Percentiles rank a stretch among this genome's conserved stretches.
phyloP scores from a whole-genome alignment of 2,797 vertebrate genomes.

The Sebastes baramenuke region DNA sequence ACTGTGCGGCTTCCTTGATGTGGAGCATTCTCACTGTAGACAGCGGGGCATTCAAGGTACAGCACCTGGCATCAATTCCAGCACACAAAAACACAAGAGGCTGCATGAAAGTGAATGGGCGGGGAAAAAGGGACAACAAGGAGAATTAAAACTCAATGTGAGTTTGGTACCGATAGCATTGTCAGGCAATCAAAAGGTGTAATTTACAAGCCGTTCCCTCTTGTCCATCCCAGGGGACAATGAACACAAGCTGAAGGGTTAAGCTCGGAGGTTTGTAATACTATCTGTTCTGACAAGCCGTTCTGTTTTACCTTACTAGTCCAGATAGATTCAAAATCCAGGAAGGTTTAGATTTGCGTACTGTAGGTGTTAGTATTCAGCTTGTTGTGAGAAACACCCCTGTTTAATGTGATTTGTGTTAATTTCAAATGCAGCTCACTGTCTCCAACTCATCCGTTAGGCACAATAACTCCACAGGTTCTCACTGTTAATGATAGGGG shows the following conservation, averaged over 20 bases:
- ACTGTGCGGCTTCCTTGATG: constrained; percentile 75
- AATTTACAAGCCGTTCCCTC: constrained; percentile 64
- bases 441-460: constrained; percentile 53
- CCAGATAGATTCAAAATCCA: constrained; percentile 13
- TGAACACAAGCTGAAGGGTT: constrained; percentile 33
- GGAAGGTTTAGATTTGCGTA: constrained; percentile 11
- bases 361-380: background rate
- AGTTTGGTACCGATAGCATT: constrained; percentile 47
- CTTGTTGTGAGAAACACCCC: constrained; percentile 44
- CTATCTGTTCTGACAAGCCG: constrained; percentile 52
- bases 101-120: constrained; percentile 71
- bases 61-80: constrained; percentile 78
- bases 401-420: constrained; percentile 38
- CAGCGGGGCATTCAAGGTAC: constrained; percentile 69
- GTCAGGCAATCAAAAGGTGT: constrained; percentile 66
- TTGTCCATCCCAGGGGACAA: constrained; percentile 49
- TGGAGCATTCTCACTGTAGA: constrained; percentile 66
- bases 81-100: constrained; percentile 61
- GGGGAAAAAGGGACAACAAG: constrained; percentile 33
- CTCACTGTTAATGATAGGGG: constrained; percentile 56
- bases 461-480: constrained; percentile 63
- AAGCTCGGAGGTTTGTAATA: constrained; percentile 59
- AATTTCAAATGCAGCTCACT: constrained; percentile 43
- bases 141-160: constrained; percentile 51
- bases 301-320: constrained; percentile 9